Base-by-base conservation (phyloP, 1,140 invertebrate species). In the Cotesia vestalis region DNA sequence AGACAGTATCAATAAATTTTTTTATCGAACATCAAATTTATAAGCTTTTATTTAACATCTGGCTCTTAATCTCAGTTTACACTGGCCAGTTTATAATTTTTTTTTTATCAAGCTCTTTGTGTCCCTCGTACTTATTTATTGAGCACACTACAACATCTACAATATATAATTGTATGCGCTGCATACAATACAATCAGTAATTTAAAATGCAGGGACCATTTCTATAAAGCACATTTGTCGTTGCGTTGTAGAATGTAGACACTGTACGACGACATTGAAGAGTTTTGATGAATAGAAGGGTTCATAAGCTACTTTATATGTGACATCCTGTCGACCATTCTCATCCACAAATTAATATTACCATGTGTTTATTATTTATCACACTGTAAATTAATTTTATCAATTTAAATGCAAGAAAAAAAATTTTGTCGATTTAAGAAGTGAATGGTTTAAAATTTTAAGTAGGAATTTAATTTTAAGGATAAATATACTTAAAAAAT, bases 281-380 rank as follows among this genome's bases (percentile, higher is more conserved):
- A 46, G 40, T 46, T 46, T 46, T 46, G 4, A 46, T 46, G 40
- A 46, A 46, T 46, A 5, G 71, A 75, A 78, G 76, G 79, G 81
- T 79, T 81, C 80, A 84, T 72, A 79, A 80, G 81, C 75, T 77
- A 82, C 76, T 74, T 82, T 83, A 84, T 81, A 14, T 61, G 77
- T 80, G 80, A 84, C 80, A 83, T 84, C 81, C 81, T 84, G 82
- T 78, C 77, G 78, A n/a, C 14, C 34, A 62, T 35, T 36, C 34
- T 35, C 60, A 17, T 9, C 27, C 79, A 46, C 72, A 76, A 62
- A 61, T 61, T 61, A 61, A 12, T 72, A 80, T 79, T 78, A 81
- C 76, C 79, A 79, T 82, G 78, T 77, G 77, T 59, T 73, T 66
- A 11, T 60, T 52, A 6, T 59, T 59, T 59, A 20, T 17, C 17